Base-by-base conservation (phyloP, 2,888 invertebrate species). In the Lacanobia oleracea region DNA sequence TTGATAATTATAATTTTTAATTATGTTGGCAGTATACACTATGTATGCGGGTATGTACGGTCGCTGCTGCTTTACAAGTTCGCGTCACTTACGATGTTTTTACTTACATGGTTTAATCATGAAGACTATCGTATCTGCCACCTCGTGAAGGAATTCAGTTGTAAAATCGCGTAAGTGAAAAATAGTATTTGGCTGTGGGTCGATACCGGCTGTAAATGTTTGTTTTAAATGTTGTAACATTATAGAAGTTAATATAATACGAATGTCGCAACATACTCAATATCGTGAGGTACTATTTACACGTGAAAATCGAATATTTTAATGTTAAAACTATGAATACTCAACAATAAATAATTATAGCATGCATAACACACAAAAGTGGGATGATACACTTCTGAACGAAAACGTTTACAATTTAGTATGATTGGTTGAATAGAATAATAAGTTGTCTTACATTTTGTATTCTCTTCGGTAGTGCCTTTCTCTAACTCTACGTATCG, bases 381-480 rank as follows among this genome's bases (percentile, higher is more conserved):
- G 50, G 16, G 10, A 48, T 27, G 53, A 50, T 53, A 45, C 33
- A 63, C 33, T 51, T 50, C 37, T 57, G 56, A 54, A 45, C 21
- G 50, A 54, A 54, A 61, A 40, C 53, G 67, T 79, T 62, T 67
- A 79, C 27, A 56, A 64, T 61, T 72, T 61, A 54, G 60, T 61
- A 53, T 77, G 56, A 50, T 66, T 66, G 57, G n/a, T 67, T 45
- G n/a, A 57, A 37, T 73, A 66, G 14, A 43, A 48, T 27, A 51
- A 33, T 67, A 45, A 59, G 53, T 54, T 67, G 37, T 62, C 37
- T 51, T 65, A 56, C 23, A 57, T 65, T 60, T 67, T 56, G 23
- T 61, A 51, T 86, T 86, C 73, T 89, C 89, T 91, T 90, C 90
- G 86, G 90, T 91, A 92, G 92, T 92, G 93, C 92, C 92, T 93